These are phyloP conservation scores for Stenurella melanura DNA, from an alignment of 2,888 invertebrate genomes.

Conservation along the genomic window DNA sequence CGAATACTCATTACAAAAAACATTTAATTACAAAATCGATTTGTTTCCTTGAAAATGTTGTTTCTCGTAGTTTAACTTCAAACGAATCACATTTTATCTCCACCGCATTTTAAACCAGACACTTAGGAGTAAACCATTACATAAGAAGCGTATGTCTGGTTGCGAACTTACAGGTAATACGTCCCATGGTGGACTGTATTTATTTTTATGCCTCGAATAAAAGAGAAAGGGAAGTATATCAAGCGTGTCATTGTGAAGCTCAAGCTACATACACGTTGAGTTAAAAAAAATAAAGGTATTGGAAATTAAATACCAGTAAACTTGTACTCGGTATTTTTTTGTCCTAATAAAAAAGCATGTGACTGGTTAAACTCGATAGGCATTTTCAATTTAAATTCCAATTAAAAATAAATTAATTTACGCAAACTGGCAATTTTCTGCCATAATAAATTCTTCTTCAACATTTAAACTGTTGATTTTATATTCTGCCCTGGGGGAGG, in stretches of 20 bases:
- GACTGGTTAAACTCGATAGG: conserved; percentile 1
- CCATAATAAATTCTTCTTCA: conserved; percentile 45
- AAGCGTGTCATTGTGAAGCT: neutral
- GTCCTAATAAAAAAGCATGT: neutral
- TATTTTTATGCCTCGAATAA: neutral
- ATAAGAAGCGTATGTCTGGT: conserved; percentile 40
- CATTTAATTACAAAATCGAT: conserved; percentile 36
- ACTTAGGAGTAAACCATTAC: neutral
- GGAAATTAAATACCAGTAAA: neutral
- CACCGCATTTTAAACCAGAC: neutral
- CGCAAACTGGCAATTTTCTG: conserved; percentile 45
- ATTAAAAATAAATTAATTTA: conserved; percentile 52
- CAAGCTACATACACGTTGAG: neutral
- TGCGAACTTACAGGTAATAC: conserved; percentile 40
- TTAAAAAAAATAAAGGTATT: neutral
- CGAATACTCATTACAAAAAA: conserved; percentile 35
- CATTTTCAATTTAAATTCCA: conserved; percentile 48
- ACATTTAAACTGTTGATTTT: conserved; percentile 28
- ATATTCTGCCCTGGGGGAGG: conserved; percentile 25
- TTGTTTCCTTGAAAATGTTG: conserved; percentile 20
- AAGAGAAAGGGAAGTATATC: neutral
- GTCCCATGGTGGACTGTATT: neutral
- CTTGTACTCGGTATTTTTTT: neutral
- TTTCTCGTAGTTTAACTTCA: neutral
- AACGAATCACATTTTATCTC: neutral